Base-by-base conservation (phyloP, 1,140 invertebrate species). In the Camponotus floridanus region DNA sequence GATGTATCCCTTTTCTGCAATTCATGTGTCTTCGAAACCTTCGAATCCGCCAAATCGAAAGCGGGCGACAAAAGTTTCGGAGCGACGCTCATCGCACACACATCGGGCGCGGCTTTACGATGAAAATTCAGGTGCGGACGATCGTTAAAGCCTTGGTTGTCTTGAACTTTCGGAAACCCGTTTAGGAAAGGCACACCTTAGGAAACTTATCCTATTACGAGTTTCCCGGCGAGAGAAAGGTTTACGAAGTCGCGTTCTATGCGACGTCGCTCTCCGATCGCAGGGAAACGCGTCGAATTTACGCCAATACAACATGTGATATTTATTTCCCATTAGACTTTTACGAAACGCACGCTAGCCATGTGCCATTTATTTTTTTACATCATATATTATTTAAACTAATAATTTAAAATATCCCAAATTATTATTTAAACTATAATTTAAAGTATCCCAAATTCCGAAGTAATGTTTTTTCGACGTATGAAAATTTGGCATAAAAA, bases 131-230 rank as follows among this genome's bases (percentile, higher is more conserved):
- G 79, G 55, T 81, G 45, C 67, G 79, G 45, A 13, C 79, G 79
- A 83, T 83, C 79, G 79, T 73, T 83, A 70, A 73, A 83, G 79
- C 55, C 65, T 55, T 13, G 68, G 79, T 83, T 83, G 79, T 86
- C 85, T 89, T 85, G 64, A 91, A 92, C 88, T 92, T 91, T 84
- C 87, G 81, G 85, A 85, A 92, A 88, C 87, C 88, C 86, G 88
- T 90, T 92, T 91, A 85, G 83, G 88, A 88, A 91, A 83, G 87
- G 88, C 89, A 86, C 87, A 88, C 87, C 88, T 88, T 61, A 76
- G 76, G 86, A 81, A 92, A 92, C 90, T 92, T 92, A 92, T 91
- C 90, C 91, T 87, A 91, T 91, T 91, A 91, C 86, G 62, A 86
- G 88, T 85, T 90, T 90, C 91, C 86, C 45, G 45, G 64, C 65